A percentile compares a stretch with the other conserved stretches of the same genome.
Conservation (phyloP, 2,888 invertebrate species). For the Yponomeuta evonymella region DNA sequence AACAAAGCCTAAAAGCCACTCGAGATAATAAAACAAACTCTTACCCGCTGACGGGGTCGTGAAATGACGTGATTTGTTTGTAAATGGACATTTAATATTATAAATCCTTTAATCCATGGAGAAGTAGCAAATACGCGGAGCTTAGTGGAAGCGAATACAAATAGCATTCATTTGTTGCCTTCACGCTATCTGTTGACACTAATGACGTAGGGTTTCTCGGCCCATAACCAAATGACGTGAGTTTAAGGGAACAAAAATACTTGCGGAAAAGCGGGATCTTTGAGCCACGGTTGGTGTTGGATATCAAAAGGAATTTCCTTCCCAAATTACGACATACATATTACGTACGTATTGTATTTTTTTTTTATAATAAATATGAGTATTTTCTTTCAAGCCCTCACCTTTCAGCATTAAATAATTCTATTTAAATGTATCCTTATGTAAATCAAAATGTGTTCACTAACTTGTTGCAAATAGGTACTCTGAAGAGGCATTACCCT, state of each 20-base stretch:
- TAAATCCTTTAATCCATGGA: conserved; percentile 25
- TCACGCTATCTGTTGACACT: conserved; percentile 38
- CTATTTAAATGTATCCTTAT: not conserved
- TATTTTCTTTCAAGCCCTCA: not conserved
- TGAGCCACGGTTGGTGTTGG: not conserved
- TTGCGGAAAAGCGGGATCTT: not conserved
- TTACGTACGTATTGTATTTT: not conserved
- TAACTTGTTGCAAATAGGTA: conserved; percentile 11
- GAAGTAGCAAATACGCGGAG: conserved; percentile 30
- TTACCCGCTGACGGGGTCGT: not conserved
- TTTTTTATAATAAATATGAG: too few species aligned
- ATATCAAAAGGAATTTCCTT: not conserved
- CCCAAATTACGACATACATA: not conserved
- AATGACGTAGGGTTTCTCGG: conserved; percentile 41
- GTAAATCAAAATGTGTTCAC: too few species aligned
- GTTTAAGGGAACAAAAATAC: conserved; percentile 23
- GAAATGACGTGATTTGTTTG: not conserved
- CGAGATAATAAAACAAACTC: not conserved
- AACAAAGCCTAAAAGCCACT: not conserved
- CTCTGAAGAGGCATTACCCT: conserved; percentile 13
- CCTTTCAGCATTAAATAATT: not conserved
- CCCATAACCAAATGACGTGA: conserved; percentile 31
- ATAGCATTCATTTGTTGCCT: conserved; percentile 42
- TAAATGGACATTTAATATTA: conserved; percentile 26
- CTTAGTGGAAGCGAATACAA: conserved; percentile 40